Base-by-base conservation (phyloP, 2,113 vertebrate species). In the Muntiacus muntjak region DNA sequence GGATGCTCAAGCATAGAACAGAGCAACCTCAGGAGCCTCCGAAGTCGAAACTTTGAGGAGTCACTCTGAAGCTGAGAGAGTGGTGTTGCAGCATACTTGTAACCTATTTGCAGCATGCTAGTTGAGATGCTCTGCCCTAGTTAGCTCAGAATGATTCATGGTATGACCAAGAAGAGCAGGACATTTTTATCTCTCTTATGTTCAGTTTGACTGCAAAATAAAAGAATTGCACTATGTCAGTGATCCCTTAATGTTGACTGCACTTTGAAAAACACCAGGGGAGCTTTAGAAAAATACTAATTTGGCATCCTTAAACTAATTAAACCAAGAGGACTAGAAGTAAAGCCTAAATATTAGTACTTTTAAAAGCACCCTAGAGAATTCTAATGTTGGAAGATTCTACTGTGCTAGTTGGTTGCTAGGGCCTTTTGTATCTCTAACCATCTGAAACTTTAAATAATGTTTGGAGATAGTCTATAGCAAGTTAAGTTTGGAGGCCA, bases 81-180 rank as follows among this genome's bases (percentile, higher is more conserved):
- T 25, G 23, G 40, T 40, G 26, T 79, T 57, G 84, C 40, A 45
- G 78, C 45, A 12, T 28, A 7, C 58, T n/a, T 50, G 43, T 74
- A 78, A 89, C 79, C 78, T 92, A 28, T 64, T 78, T 89, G 47
- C 78, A 87, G 26, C 47, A 13, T 13, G 12, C 82, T 84, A 30
- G 17, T 30, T 93, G 36, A 19, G 52, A 95, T 47, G 28, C 52
- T 45, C 28, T 95, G 86, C 40, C 67, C 90, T 71, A 71, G 28
- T 87, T 97, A 93, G 79, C 25, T 71, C 81, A 81, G 71, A 82
- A 33, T 55, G 86, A 95, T 81, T 90, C 81, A 87, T 74, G n/a
- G 52, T 47, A 28, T 47, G 58, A 62, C 71, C 71, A n/a, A 81
- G 33, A 81, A 93, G 36, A 93, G 16, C 43, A 86, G 40, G 40